Percentiles rank a stretch among this genome's conserved stretches.
Evolutionary conservation across 2,113 vertebrate species (phyloP).

Genomic region (Gopherus flavomarginatus): DNA sequence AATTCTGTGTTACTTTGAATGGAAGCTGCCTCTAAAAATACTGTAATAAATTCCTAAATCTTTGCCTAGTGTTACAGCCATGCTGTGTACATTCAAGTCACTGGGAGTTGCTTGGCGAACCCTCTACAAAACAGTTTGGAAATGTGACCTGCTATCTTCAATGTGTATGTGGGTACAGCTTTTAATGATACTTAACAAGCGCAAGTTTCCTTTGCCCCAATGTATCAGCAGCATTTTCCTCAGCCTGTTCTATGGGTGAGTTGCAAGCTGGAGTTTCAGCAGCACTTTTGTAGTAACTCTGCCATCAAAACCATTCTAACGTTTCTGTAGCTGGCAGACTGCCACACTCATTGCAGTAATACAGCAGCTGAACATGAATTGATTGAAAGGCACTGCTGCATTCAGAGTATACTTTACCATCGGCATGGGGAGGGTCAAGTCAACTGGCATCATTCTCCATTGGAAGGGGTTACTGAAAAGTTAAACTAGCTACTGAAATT

Average conservation of each 20-base stretch:
- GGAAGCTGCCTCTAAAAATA: neutral
- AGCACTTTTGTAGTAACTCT: neutral
- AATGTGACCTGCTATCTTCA: neutral
- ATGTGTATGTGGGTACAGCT: neutral
- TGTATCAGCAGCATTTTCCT: neutral
- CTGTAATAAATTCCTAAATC: neutral
- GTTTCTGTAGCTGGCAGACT: neutral
- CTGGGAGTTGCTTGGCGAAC: neutral
- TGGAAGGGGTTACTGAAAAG: neutral
- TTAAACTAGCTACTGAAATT: neutral
- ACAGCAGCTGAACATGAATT: neutral
- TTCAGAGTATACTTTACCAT: neutral
- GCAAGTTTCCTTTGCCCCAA: neutral
- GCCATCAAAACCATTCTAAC: neutral
- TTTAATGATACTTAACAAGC: neutral
- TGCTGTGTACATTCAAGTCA: neutral
- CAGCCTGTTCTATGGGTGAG: fast-evolving
- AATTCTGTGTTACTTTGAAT: neutral
- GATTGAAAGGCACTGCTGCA: neutral
- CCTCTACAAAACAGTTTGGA: neutral
- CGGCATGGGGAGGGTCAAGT: neutral
- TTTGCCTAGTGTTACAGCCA: neutral
- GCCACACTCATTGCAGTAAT: neutral
- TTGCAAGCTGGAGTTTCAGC: neutral
- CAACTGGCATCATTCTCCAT: neutral